Evolutionary conservation across 1,140 invertebrate species (phyloP).

Genomic region (Procambarus clarkii): DNA sequence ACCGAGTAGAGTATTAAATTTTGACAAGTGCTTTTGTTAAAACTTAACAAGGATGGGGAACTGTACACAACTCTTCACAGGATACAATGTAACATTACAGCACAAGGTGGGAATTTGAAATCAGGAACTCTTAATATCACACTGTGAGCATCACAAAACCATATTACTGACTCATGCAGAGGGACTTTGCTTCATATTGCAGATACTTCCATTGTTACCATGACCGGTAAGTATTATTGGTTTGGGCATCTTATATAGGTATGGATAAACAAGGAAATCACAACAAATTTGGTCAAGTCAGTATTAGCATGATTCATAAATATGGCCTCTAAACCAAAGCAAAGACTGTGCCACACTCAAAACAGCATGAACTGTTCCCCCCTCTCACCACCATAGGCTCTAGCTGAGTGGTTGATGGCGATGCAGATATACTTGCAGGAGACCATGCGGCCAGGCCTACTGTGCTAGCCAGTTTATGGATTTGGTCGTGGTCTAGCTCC

Average conservation of each 20-base stretch:
- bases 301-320: neutral
- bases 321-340: neutral
- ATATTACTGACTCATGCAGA: neutral
- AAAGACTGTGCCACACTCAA: slow-evolving; percentile 13
- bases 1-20: neutral
- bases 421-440: neutral
- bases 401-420: slow-evolving; percentile 7
- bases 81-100: neutral
- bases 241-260: no score
- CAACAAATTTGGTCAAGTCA: neutral
- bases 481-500: slow-evolving; percentile 9
- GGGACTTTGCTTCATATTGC: neutral
- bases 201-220: neutral
- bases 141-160: neutral
- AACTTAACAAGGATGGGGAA: neutral
- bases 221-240: no score
- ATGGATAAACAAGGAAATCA: neutral
- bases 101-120: neutral
- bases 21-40: neutral
- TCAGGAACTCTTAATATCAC: neutral
- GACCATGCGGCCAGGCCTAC: slow-evolving; percentile 10
- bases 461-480: slow-evolving; percentile 18
- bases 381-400: slow-evolving; percentile 28
- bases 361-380: neutral
- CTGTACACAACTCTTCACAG: neutral